Evolutionary conservation across 2,888 invertebrate genomes (phyloP).

Genomic region (Scaptomyza polygonia): DNA sequence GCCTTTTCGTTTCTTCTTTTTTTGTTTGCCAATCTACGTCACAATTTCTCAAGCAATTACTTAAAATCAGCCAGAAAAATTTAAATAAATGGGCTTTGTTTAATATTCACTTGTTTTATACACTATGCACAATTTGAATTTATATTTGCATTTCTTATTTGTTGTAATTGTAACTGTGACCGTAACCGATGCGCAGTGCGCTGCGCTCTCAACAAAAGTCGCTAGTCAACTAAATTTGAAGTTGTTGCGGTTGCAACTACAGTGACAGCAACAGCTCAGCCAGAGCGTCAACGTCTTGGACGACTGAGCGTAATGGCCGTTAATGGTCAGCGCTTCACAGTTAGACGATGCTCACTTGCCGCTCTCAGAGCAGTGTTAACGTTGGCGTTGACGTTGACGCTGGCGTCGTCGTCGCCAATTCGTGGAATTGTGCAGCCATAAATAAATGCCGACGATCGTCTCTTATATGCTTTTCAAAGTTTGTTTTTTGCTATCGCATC

Average conservation of each 20-base stretch:
- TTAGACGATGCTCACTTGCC: conserved; percentile 39
- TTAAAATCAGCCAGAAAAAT: not conserved
- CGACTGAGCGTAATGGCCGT: conserved; percentile 30
- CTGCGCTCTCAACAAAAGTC: conserved; percentile 62
- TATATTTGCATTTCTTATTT: conserved; percentile 45
- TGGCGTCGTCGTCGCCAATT: conserved; percentile 29
- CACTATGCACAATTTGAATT: conserved; percentile 34
- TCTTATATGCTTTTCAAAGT: conserved; percentile 22
- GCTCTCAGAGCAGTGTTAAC: conserved; percentile 32
- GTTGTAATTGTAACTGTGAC: conserved; percentile 23
- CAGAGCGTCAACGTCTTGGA: conserved; percentile 39
- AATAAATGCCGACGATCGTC: conserved; percentile 39
- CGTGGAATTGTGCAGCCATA: conserved; percentile 28
- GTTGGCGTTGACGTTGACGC: conserved; percentile 14
- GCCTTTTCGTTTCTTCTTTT: conserved; percentile 37
- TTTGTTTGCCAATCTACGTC: conserved; percentile 15
- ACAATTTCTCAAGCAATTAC: conserved; percentile 17
- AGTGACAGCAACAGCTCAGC: conserved; percentile 1
- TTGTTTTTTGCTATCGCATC: conserved; percentile 38
- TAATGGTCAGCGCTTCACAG: conserved; percentile 69
- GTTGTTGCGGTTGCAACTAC: conserved; percentile 53
- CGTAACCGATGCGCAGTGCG: conserved; percentile 39
- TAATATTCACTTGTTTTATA: conserved; percentile 1
- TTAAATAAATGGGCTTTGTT: not conserved
- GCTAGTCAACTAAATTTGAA: conserved; percentile 66